These are phyloP conservation scores for Iselma pallidipennis DNA, from an alignment of 2,888 invertebrate species.

Conservation along the genomic window DNA sequence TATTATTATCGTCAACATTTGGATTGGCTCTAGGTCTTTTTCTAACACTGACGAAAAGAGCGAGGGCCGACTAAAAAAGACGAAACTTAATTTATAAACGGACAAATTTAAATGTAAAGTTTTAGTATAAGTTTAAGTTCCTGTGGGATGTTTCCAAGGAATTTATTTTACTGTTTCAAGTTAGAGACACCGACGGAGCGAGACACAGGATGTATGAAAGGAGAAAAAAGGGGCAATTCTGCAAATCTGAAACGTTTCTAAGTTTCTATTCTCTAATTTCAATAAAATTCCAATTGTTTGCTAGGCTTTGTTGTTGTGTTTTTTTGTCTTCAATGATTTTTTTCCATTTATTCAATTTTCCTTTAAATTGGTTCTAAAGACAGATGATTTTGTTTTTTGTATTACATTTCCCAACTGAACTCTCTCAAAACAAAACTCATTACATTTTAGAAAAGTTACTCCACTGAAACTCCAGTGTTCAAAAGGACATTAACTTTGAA, in stretches of 20 bases:
- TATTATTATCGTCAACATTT: too few relatives aligned
- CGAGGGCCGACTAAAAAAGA: slow-evolving; percentile 20
- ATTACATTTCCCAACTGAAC: not conserved
- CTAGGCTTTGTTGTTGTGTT: too few relatives aligned
- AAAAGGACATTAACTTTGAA: slow-evolving; percentile 21
- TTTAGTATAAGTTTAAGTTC: slow-evolving; percentile 33
- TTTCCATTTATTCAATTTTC: slow-evolving; percentile 8
- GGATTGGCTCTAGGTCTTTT: too few relatives aligned
- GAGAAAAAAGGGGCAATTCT: not conserved
- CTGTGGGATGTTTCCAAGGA: slow-evolving; percentile 31
- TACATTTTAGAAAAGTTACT: not conserved
- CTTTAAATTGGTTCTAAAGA: slow-evolving; percentile 4
- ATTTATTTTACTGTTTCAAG: slow-evolving; percentile 32
- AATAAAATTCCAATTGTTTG: slow-evolving; percentile 11
- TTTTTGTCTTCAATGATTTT: not conserved
- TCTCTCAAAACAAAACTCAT: not conserved
- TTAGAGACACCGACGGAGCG: not conserved
- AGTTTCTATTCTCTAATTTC: slow-evolving; percentile 26
- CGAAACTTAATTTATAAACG: slow-evolving; percentile 37
- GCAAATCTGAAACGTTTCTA: slow-evolving; percentile 14
- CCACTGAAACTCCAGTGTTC: not conserved
- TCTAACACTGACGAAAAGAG: too few relatives aligned
- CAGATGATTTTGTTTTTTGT: not conserved
- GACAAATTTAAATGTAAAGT: slow-evolving; percentile 38
- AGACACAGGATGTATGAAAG: not conserved